Percentiles rank a stretch among this genome's conserved stretches.
Evolutionary conservation across 2,113 vertebrate species (phyloP).

Genomic region (Austrofundulus limnaeus): DNA sequence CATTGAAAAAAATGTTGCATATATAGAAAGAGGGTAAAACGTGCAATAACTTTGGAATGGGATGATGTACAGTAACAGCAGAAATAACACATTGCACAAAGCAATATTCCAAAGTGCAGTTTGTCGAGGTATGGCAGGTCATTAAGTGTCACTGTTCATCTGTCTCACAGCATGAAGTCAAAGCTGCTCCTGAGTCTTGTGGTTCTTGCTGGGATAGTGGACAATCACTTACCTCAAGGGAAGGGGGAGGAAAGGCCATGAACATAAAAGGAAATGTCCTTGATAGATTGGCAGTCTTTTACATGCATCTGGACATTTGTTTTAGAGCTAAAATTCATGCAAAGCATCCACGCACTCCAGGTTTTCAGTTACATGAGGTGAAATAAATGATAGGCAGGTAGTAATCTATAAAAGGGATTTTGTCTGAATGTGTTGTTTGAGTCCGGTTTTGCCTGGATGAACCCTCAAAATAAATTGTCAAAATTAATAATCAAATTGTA

Average conservation of each 20-base stretch:
- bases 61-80: background rate
- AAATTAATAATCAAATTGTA: background rate
- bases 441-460: conserved; percentile 2
- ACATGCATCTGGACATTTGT: background rate
- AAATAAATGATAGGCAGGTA: conserved; percentile 1
- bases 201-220: background rate
- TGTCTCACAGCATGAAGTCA: conserved; percentile 4
- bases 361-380: conserved; percentile 3
- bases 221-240: conserved; percentile 6
- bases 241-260: background rate
- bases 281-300: background rate
- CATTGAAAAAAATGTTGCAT: background rate
- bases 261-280: background rate
- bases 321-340: background rate
- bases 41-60: background rate
- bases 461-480: conserved; percentile 3
- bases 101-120: background rate
- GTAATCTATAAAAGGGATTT: conserved; percentile 5
- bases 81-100: background rate
- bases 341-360: background rate
- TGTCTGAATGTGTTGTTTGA: background rate
- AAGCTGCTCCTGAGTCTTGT: conserved; percentile 2
- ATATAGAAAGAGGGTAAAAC: background rate
- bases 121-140: background rate
- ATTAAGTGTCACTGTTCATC: conserved; percentile 1